Base-by-base conservation (phyloP, 1,140 invertebrate genomes). In the Aphelinus certus region DNA sequence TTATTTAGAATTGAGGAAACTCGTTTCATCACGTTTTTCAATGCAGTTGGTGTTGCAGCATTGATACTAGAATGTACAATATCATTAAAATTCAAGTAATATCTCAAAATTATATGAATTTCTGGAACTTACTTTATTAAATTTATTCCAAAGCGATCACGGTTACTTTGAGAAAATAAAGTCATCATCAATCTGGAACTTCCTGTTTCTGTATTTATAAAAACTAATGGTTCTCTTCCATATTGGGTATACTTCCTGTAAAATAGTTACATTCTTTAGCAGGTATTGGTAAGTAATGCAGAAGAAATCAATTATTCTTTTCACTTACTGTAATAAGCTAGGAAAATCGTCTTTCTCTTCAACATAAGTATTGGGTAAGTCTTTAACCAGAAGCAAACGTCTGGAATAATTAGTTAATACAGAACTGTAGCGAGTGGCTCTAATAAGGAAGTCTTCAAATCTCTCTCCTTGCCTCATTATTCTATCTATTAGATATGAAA, bases 301-400 rank as follows among this genome's bases (percentile, higher is more conserved):
- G 26, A n/a, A 7, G 1, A 67, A 73, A 70, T 62, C 66, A 61
- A 69, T 63, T 71, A 57, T 70, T 66, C 68, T 70, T 72, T 57
- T 69, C 64, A 88, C 89, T 89, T 88, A 93, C 93, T 91, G 87
- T 67, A 95, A 83, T 69, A 94, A 81, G 68, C 89, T 83, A 70
- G 88, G 82, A 83, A 95, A 93, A 71, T 89, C 87, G 73, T 89
- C 83, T 46, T 90, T 88, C 76, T 91, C 89, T 71, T 89, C 89
- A 1, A 92, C 69, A 80, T 93, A 91, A 9, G 90, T 85, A 86
- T 94, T 94, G n/a, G 93, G 93, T 82, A 94, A 91, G 83, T 94
- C 93, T 85, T 95, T 93, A 3, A 95, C 90, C 0, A 95, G 81
- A 49, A 93, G 84, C 4, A 94, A 76, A 65, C 85, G 82, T 71